These are phyloP conservation scores for Hydrotaea diabolus DNA, from an alignment of 2,888 invertebrate genomes.

Conservation along the genomic window DNA sequence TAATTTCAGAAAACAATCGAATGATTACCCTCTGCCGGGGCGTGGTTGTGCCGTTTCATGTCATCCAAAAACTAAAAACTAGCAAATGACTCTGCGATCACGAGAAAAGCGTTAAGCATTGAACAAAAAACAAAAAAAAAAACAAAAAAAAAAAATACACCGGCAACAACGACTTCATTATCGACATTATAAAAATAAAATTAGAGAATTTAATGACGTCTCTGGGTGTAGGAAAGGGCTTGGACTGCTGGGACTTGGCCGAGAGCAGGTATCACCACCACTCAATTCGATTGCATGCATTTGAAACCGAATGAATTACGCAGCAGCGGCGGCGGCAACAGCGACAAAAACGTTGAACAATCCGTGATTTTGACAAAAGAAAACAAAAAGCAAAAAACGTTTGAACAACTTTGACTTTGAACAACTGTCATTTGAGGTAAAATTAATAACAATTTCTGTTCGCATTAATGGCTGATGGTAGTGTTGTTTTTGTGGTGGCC, in stretches of 20 bases:
- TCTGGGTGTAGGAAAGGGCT: background rate
- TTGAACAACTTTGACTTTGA: slow-evolving; percentile 56
- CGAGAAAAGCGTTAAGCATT: background rate
- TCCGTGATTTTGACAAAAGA: slow-evolving; percentile 62
- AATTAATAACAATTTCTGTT: slow-evolving; percentile 52
- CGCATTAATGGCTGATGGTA: slow-evolving; percentile 21
- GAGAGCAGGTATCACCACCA: background rate
- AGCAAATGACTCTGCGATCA: background rate
- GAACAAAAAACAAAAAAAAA: background rate
- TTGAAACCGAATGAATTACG: slow-evolving; percentile 49
- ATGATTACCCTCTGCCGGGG: slow-evolving; percentile 29
- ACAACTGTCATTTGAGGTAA: slow-evolving; percentile 60
- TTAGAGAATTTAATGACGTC: slow-evolving; percentile 50
- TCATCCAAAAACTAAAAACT: slow-evolving; percentile 20
- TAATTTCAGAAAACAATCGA: slow-evolving; percentile 36
- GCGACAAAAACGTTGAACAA: slow-evolving; percentile 30
- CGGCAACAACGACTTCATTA: slow-evolving; percentile 1
- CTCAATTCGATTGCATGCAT: slow-evolving; percentile 11
- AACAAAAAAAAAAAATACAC: slow-evolving; percentile 23
- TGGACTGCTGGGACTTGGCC: background rate
- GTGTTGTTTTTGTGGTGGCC: slow-evolving; percentile 22
- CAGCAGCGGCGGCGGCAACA: slow-evolving; percentile 20
- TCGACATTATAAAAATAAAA: background rate
- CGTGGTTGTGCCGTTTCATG: slow-evolving; percentile 41
- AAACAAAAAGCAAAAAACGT: slow-evolving; percentile 28